Evolutionary conservation across 2,888 invertebrate species (phyloP), one percentile per base, ranked within the genome.

Genomic region (Thymelicus lineola): DNA sequence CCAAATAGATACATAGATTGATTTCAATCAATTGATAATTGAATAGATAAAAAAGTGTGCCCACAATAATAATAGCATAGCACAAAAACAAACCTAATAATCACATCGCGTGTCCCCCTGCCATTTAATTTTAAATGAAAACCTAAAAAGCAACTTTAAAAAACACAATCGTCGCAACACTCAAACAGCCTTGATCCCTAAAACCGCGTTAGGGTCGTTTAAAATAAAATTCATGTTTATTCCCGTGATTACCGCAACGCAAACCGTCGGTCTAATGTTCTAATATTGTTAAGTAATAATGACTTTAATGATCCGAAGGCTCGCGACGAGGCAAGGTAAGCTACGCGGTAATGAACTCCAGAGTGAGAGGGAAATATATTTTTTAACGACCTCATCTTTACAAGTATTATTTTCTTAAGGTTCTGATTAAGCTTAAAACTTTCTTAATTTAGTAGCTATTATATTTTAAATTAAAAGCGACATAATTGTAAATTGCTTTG

Each of bases 211-310:
- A 12, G 15, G 15, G n/a, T 10, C 53, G 10, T 53, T 53, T 53
- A 53, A 53, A 53, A 53, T 12, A 53, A 53, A 53, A 53, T 53
- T 53, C 53, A 20, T 53, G 53, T 53, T 20, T 53, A 53, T 53
- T 53, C 53, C 53, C 10, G 20, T 53, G 53, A 53, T 20, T 53
- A 53, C 53, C 53, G 53, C 53, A 20, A 53, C 53, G 48, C 48
- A 38, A 59, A 59, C 59, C 59, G 15, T 45, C 55, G 46, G 58
- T 66, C 60, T 35, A 28, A 60, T 42, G 42, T 67, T 60, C 66
- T 67, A 60, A 67, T 61, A 67, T 67, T 61, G 53, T 61, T 61
- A 67, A 67, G 67, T 61, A 67, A 67, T 67, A 48, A 67, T 45
- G 61, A 55, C 61, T 67, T 55, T 61, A 67, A 61, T 59, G 67